A percentile compares a stretch with the other conserved stretches of the same genome.
Evolutionary conservation across 2,888 invertebrate genomes (phyloP).

Genomic region (Zelleria hepariella): DNA sequence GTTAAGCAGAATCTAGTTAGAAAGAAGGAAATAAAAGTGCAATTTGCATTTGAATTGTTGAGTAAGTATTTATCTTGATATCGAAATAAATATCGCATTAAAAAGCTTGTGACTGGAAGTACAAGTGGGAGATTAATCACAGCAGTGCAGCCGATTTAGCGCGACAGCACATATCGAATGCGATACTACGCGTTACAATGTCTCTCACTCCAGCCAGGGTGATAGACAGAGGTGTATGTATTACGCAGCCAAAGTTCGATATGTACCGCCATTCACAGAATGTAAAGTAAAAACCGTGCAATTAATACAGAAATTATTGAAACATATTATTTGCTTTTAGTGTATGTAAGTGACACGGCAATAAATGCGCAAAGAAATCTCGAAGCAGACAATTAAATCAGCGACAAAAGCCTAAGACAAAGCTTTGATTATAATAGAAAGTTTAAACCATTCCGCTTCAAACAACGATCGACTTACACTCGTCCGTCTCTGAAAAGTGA

Average conservation of each 20-base stretch:
- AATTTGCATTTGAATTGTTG: too few relatives aligned
- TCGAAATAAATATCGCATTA: too few relatives aligned
- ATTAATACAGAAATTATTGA: not conserved
- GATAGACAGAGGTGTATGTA: not conserved
- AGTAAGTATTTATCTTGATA: too few relatives aligned
- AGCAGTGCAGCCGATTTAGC: too few relatives aligned
- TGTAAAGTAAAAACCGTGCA: not conserved
- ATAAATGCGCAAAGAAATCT: not conserved
- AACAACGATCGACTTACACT: slow-evolving; percentile 63
- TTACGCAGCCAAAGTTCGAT: not conserved
- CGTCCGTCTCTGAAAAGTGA: slow-evolving; percentile 69
- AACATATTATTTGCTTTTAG: not conserved
- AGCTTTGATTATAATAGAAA: slow-evolving; percentile 42
- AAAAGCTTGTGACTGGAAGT: too few relatives aligned
- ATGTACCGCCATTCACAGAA: not conserved
- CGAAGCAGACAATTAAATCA: not conserved
- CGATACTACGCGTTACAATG: too few relatives aligned
- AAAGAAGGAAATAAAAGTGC: too few relatives aligned
- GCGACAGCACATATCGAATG: too few relatives aligned
- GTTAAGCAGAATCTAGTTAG: too few relatives aligned
- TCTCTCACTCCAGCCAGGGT: too few relatives aligned
- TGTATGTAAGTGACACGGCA: not conserved
- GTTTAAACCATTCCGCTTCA: slow-evolving; percentile 35
- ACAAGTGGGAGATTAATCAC: too few relatives aligned
- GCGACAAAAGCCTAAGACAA: slow-evolving; percentile 23